Conservation (phyloP, 1,140 invertebrate species). For the Drosophila ogumai region DNA sequence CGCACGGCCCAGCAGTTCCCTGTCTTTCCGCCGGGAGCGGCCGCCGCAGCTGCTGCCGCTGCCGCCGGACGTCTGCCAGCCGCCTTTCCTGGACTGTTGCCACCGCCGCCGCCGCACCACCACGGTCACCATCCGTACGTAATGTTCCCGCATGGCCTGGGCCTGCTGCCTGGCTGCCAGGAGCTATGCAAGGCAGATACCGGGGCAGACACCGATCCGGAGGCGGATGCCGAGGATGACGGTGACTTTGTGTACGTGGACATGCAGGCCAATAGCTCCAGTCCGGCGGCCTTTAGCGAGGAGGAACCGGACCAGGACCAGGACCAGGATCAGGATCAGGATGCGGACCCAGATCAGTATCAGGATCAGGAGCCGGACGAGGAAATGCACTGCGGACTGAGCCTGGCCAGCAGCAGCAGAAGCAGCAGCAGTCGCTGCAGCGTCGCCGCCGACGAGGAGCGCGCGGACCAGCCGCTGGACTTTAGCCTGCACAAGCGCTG, state of each 20-base stretch:
- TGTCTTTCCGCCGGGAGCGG: slow-evolving; percentile 84
- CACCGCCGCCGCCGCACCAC: slow-evolving; percentile 78
- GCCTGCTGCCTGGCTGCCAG: slow-evolving; percentile 49
- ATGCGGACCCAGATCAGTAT: slow-evolving; percentile 35
- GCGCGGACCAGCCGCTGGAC: slow-evolving; percentile 69
- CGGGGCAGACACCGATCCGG: slow-evolving; percentile 24
- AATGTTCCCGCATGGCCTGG: slow-evolving; percentile 62
- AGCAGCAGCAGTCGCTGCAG: slow-evolving; percentile 41
- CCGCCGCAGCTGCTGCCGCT: slow-evolving; percentile 69
- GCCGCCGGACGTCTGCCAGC: slow-evolving; percentile 79
- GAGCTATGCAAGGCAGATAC: slow-evolving; percentile 36
- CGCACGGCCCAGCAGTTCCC: slow-evolving; percentile 94
- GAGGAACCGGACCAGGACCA: slow-evolving; percentile 52
- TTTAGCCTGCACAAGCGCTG: slow-evolving; percentile 78
- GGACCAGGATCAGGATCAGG: slow-evolving; percentile 21
- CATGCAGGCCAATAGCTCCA: slow-evolving; percentile 71
- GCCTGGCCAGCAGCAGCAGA: slow-evolving; percentile 50
- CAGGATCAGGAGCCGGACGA: slow-evolving; percentile 40
- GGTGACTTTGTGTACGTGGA: slow-evolving; percentile 73
- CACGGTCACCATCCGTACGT: slow-evolving; percentile 47
- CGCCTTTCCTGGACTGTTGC: slow-evolving; percentile 85
- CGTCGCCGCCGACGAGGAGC: slow-evolving; percentile 31
- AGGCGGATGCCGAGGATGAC: slow-evolving; percentile 56
- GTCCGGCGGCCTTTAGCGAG: slow-evolving; percentile 68
- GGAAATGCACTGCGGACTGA: slow-evolving; percentile 68